Percentiles rank a stretch among this genome's conserved stretches.
These are phyloP conservation scores for Hirudo medicinalis DNA, from an alignment of 1,140 invertebrate species.

Conservation along the genomic window DNA sequence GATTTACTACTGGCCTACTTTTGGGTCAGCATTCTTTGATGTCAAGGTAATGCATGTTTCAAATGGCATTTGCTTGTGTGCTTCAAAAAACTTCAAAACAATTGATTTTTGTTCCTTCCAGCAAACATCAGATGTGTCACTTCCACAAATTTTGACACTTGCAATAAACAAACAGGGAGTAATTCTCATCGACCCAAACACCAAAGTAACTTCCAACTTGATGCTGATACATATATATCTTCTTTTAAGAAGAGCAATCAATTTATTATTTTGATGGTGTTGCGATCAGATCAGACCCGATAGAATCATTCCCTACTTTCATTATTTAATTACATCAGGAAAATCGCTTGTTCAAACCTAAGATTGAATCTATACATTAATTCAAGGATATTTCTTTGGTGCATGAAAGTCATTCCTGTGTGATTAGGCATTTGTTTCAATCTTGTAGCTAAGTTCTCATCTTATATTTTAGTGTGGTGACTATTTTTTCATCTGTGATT, in stretches of 20 bases:
- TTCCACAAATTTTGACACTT: slow-evolving; percentile 89
- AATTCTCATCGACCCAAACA: slow-evolving; percentile 88
- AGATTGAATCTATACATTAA: neutral
- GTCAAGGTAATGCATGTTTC: slow-evolving; percentile 48
- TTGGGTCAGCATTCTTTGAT: slow-evolving; percentile 98
- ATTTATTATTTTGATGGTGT: neutral
- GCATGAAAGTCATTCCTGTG: neutral
- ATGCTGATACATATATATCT: neutral
- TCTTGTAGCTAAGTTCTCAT: neutral
- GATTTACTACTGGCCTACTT: slow-evolving; percentile 94
- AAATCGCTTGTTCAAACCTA: neutral
- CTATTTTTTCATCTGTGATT: neutral
- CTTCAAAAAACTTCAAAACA: slow-evolving; percentile 20
- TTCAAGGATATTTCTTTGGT: neutral
- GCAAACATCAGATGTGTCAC: slow-evolving; percentile 88
- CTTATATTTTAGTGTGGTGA: no score
- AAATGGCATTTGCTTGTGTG: neutral
- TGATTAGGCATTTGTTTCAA: neutral
- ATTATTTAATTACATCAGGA: neutral
- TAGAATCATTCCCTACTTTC: neutral
- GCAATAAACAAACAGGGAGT: slow-evolving; percentile 98
- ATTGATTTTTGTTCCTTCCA: slow-evolving; percentile 37
- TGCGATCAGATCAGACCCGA: neutral
- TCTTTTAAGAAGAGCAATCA: neutral
- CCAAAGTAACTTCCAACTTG: slow-evolving; percentile 42